Evolutionary conservation across 2,113 vertebrate genomes (phyloP), one percentile per base, ranked within the genome.

Genomic region (Pogonocichla stellata): DNA sequence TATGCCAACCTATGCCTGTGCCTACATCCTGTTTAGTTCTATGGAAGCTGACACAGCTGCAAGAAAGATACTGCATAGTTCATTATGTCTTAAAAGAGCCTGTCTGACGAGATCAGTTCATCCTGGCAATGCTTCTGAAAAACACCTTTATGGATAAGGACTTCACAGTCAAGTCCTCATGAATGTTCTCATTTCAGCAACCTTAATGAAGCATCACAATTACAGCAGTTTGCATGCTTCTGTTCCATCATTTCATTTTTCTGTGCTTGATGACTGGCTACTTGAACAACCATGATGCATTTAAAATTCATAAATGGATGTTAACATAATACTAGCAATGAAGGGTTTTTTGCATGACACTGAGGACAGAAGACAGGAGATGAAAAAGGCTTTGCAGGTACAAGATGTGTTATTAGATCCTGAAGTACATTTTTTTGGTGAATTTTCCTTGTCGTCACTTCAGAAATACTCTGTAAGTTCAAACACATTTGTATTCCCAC

Each of bases 281-380:
- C 34, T 67, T 73, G 70, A 84, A 69, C 29, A 89, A 67, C 22
- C 20, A 40, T 0, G 0, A 14, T 56, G 53, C 24, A 86, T 86
- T 95, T 93, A 92, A 88, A 94, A 89, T 90, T 84, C 56, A 88
- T 58, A 81, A 75, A 80, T 36, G 14, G 26, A 43, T 40, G 51
- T 73, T 78, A 91, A 67, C 60, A 51, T n/a, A 77, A 70, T 34
- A 38, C 14, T 54, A 70, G 26, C 2, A 9, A 61, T 33, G 23
- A 89, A 45, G 31, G 4, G 14, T 13, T 14, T 66, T 85, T 36
- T 70, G 23, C 10, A 31, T 28, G 33, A 42, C 45, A 58, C 8
- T 75, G 25, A 45, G 17, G 23, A 40, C 29, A 92, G 42, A 92
- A 88, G 33, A 61, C 8, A 67, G 22, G 15, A 80, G n/a, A 47